Evolutionary conservation across 2,888 invertebrate species (phyloP), one percentile per base, ranked within the genome.

Genomic region (Oligia latruncula): DNA sequence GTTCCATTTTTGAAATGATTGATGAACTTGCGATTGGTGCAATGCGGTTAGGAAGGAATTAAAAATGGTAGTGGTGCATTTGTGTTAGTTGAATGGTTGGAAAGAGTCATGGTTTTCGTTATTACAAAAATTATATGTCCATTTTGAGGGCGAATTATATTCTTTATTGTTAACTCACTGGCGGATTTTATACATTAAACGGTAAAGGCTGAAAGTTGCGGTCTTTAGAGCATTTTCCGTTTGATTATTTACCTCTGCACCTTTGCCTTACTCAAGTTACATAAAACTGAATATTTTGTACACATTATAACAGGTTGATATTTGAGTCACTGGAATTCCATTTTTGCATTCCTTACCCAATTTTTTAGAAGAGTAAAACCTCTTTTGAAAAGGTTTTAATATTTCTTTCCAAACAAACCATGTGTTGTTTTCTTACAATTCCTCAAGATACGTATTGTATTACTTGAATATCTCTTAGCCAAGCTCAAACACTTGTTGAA

Each of bases 1-100:
- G 81, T 86, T 83, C 73, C 80, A 83, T 83, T 84, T 87, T 85
- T 84, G 65, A 52, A 60, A 76, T 89, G 89, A 89, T 86, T 81
- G 83, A 90, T 89, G 80, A 75, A 74, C 68, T 71, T 75, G 72
- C 84, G 60, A 80, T 70, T 82, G 83, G 73, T 89, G 86, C 84
- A 90, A 75, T 82, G 90, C 83, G 80, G 88, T 85, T 77, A n/a
- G 66, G 20, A 43, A 20, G 55, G 71, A 71, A 75, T 79, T 77
- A 71, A 74, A 67, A 77, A 71, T 43, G 40, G 29, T 46, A 58
- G 6, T 74, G 49, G 29, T 71, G 80, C 29, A 73, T 67, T 62
- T 60, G n/a, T 79, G 35, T 46, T 55, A 46, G 20, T 23, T 40
- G 4, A 64, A 52, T 43, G 17, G 29, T 11, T 60, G 1, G 20